Evolutionary conservation across 2,113 vertebrate genomes (phyloP), one percentile per base, ranked within the genome.

Genomic region (Thinocorus orbignyianus): DNA sequence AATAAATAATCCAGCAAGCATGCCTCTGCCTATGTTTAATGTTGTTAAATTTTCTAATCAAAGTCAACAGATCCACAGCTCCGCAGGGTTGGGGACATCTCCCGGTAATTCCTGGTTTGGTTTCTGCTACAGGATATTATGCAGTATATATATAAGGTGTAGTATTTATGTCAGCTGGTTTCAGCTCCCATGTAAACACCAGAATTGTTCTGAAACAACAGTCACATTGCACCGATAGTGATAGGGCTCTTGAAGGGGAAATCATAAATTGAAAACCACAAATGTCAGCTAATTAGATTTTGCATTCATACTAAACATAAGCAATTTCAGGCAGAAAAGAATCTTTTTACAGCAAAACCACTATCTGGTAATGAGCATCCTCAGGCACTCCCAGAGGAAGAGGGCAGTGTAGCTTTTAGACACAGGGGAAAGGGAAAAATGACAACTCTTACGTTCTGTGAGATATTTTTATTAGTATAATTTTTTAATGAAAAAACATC

Each of bases 401-500:
- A 89, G 30, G 23, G 58, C 14, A 84, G 26, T 48, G 79, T 82
- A 84, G 81, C 83, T 86, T 95, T 95, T 73, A 94, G 80, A 66
- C 65, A 78, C 20, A 54, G 17, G 62, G 71, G 37, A 97, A 91
- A 79, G 44, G 35, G 37, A 66, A 93, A 94, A 86, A 89, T 60
- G 42, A 87, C 48, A 82, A 87, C 54, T 57, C 65, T 81, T 72
- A 72, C 3, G 5, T 87, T 95, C 86, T 73, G 57, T 71, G 70
- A 52, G 70, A 48, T 81, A 76, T 57, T 94, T 90, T 91, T 91
- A 72, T 90, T 85, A 89, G 77, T 26, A 55, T 84, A 66, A 85
- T 82, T 95, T 91, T 95, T 90, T 30, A 80, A 96, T 92, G 89
- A 91, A 91, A 96, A 89, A 77, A 37, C 39, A 46, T 71, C 76